Evolutionary conservation across 2,888 invertebrate genomes (phyloP), one percentile per base, ranked within the genome.

Genomic region (Clistopyga incitator): DNA sequence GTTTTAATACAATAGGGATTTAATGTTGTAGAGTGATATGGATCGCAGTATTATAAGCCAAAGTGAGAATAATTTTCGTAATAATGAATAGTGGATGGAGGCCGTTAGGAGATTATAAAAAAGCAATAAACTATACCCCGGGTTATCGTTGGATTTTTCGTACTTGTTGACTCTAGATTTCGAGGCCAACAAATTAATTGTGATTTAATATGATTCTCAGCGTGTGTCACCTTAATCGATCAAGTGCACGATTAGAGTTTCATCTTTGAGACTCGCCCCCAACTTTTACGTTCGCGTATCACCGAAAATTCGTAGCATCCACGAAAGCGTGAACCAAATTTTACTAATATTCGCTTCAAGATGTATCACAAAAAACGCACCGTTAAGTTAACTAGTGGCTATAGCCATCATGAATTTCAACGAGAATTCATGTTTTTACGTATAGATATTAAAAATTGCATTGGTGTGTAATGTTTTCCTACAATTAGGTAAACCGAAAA

Each of bases 121-220:
- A 23, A 15, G 34, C 13, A 29, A 61, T n/a, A 34, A 61, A 34
- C 29, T 29, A 61, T n/a, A 56, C 42, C n/a, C n/a, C n/a, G 45
- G 59, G 38, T 76, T 79, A 72, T 79, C 68, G 45, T 68, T 68
- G 8, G 29, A 38, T 65, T 76, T 76, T 71, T 67, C 67, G 52
- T 11, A 45, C 29, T 77, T 52, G 65, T 72, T 45, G 61, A 54
- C 42, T 52, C 11, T 3, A 45, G 61, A 61, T 56, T 50, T 68
- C 38, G 70, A 61, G 38, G 59, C 11, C 23, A 59, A n/a, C 42
- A 18, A 68, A 68, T 59, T 10, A 68, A 68, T 59, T 10, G 18
- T 25, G 34, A 23, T 10, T 13, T 18, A 47, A 59, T 59, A 13
- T 47, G 54, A 54, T 56, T 68, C 59, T 59, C 45, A 6, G 20